Evolutionary conservation across 2,113 vertebrate genomes (phyloP), one percentile per base, ranked within the genome.

Genomic region (Helogale parvula): DNA sequence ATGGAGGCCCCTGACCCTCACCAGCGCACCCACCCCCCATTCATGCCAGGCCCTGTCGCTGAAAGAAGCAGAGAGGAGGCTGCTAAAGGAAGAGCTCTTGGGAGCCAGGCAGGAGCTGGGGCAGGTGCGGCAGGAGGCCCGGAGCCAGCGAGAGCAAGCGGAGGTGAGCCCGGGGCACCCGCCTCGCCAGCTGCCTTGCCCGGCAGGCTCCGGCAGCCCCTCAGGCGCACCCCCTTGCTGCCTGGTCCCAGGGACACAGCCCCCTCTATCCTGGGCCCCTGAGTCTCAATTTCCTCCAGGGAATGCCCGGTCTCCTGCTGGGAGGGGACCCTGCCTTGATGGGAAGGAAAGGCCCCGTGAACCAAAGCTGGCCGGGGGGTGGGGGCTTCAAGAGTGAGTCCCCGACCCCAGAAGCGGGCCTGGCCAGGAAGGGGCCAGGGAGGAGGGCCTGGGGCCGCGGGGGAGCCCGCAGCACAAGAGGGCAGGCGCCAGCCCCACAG

Each of bases 61-160:
- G 94, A 99, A 98, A 87, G 99, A 99, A 85, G 96, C 93, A 0
- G 99, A 99, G 96, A 98, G 98, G 96, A 98, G 88, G 52, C 94
- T 94, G 74, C 97, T 99, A 54, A 88, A 60, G 0, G 98, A 99
- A 80, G 98, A 98, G 88, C 97, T 99, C 33, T 97, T 96, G 15
- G 88, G 97, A 10, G 94, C 99, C 35, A 97, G 98, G 15, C 96
- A 97, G 76, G 98, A 99, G 76, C 97, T 99, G 79, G 97, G 96
- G 50, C 97, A 83, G 14, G 88, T 47, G 7, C 97, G 74, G 52
- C 96, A 97, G 96, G 99, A 99, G 96, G 97, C 97, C 25, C 98
- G 98, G 54, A 95, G 93, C 87, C 98, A 87, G 95, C 98, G 99
- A 93, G 98, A 99, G 41, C 99, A 98, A 80, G 98, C 99, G 15